Percentiles rank a stretch among this genome's conserved stretches.
These are phyloP conservation scores for Nansenia antarctica DNA, from an alignment of 2,113 vertebrate species.

Conservation along the genomic window DNA sequence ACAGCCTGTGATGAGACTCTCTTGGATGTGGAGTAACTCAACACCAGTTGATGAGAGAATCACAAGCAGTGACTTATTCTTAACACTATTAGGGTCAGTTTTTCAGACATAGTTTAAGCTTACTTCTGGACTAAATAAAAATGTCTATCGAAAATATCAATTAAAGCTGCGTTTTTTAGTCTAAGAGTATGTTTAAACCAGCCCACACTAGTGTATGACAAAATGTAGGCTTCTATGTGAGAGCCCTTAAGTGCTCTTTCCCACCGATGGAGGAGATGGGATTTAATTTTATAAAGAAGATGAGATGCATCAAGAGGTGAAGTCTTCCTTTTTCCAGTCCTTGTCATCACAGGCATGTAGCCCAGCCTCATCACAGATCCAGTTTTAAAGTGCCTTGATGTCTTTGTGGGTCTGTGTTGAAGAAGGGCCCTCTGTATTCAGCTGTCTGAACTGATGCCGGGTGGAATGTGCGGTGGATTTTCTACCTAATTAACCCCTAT, in stretches of 20 bases:
- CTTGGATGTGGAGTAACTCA: not conserved
- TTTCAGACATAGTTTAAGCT: no score
- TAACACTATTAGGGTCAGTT: not conserved
- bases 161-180: no score
- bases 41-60: not conserved
- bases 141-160: no score
- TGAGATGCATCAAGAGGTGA: not conserved
- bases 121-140: no score
- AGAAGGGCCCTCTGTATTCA: conserved; percentile 53
- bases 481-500: conserved; percentile 59
- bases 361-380: conserved; percentile 17
- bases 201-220: no score
- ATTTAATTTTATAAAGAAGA: not conserved
- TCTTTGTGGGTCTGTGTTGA: conserved; percentile 35
- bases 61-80: not conserved
- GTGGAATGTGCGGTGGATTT: conserved; percentile 54
- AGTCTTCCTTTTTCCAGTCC: conserved; percentile 29
- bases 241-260: not conserved
- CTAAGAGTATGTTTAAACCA: no score
- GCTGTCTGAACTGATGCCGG: conserved; percentile 37
- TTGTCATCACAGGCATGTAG: conserved; percentile 21
- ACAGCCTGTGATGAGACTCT: no score
- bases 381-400: conserved; percentile 26
- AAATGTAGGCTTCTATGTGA: not conserved
- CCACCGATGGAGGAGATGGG: no score